Evolutionary conservation across 2,113 vertebrate genomes (phyloP), one percentile per base, ranked within the genome.

Genomic region (Coreoperca whiteheadi): DNA sequence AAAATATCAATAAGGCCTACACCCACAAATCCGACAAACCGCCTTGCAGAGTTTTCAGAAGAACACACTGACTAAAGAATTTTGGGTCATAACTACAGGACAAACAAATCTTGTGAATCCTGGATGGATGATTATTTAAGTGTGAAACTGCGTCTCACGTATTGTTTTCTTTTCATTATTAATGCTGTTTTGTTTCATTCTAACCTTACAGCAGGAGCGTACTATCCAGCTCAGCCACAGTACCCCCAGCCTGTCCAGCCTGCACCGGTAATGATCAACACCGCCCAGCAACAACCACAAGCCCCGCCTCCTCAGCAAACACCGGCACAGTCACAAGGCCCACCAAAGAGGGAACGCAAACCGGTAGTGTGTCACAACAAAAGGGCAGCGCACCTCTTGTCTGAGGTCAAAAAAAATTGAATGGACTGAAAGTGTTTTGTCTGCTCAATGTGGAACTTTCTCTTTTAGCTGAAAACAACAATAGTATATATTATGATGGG

Each of bases 171-270:
- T 48, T 51, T 64, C 18, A 34, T 41, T 41, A 61, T 34, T 28
- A 4, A 57, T 67, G 39, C 25, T 63, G 16, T 0, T 0, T 56
- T 51, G 77, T 63, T 69, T 80, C 1, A n/a, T 69, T 81, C 43
- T 77, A 6, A 61, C 48, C 32, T 80, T 87, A n/a, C 89, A 98
- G 96, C 97, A 81, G 98, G 96, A 83, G 95, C 98, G 14, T 99
- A 98, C 90, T 99, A 98, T 89, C 97, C 98, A 20, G 96, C 98
- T 0, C 97, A 97, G 83, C 95, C 97, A 68, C 97, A 97, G 89
- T 99, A 98, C 93, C 91, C 97, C 0, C 76, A 96, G 1, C 93
- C 97, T 66, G 98, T 98, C 81, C 96, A 97, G 63, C 54, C 97
- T 9, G 79, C 97, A 9, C 94, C 94, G 1, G 97, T 98, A 90